Evolutionary conservation across 2,888 invertebrate species (phyloP).

Genomic region (Eupithecia vulgata): DNA sequence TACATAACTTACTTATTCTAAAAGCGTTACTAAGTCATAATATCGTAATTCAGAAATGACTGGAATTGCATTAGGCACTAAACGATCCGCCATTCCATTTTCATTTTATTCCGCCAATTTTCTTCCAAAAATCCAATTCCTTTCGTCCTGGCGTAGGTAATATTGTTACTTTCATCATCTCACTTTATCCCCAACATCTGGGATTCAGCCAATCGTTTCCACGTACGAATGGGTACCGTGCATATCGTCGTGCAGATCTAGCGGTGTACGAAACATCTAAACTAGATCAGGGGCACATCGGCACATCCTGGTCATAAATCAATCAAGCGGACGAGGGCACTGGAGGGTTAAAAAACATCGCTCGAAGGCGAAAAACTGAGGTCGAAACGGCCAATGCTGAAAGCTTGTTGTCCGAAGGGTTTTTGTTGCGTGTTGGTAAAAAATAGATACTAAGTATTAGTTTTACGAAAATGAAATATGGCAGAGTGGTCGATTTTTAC

Average conservation of each 20-base stretch:
- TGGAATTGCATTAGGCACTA: constrained; percentile 17
- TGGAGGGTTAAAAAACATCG: constrained; percentile 61
- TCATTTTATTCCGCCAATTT: constrained; percentile 35
- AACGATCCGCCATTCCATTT: constrained; percentile 26
- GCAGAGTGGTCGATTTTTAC: constrained; percentile 8
- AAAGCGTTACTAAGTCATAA: neutral
- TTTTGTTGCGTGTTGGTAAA: constrained; percentile 42
- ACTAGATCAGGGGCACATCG: constrained; percentile 57
- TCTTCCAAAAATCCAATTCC: constrained; percentile 40
- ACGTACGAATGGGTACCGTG: constrained; percentile 41
- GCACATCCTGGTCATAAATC: constrained; percentile 58
- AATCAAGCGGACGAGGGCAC: constrained; percentile 56
- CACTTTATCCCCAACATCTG: constrained; percentile 45
- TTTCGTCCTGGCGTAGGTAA: constrained; percentile 37
- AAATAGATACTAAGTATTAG: constrained; percentile 40
- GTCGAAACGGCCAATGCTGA: constrained; percentile 46
- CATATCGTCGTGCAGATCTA: constrained; percentile 27
- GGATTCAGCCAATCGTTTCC: constrained; percentile 44
- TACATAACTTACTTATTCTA: neutral
- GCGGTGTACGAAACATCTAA: constrained; percentile 50
- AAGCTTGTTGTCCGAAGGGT: constrained; percentile 45
- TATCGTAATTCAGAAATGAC: neutral
- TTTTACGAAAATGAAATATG: constrained; percentile 19
- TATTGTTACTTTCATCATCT: constrained; percentile 47
- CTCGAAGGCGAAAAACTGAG: constrained; percentile 59